A percentile compares a stretch with the other conserved stretches of the same genome.
Evolutionary conservation across 2,797 vertebrate species (phyloP).

Genomic region (Sebastes hopkinsi): DNA sequence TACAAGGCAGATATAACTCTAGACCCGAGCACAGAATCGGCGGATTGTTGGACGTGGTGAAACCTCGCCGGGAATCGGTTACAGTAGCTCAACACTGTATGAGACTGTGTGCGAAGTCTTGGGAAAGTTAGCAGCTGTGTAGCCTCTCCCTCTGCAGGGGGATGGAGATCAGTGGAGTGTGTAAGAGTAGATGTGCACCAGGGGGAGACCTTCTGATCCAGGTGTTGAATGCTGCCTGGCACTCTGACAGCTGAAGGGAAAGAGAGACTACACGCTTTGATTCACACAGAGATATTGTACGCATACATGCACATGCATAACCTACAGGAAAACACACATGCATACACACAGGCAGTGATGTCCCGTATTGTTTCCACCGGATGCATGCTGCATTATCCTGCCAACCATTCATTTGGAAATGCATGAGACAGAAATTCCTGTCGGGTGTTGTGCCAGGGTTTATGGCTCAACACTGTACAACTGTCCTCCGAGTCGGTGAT

Average conservation of each 20-base stretch:
- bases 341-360: background rate
- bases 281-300: conserved; percentile 41
- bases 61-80: conserved; percentile 51
- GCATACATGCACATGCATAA: conserved; percentile 40
- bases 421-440: conserved; percentile 62
- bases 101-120: conserved; percentile 50
- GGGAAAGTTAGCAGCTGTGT: conserved; percentile 74
- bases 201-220: conserved; percentile 75
- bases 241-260: conserved; percentile 59
- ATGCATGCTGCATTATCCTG: conserved; percentile 60
- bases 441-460: conserved; percentile 60
- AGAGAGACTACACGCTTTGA: conserved; percentile 46
- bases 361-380: conserved; percentile 59
- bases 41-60: conserved; percentile 60
- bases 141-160: conserved; percentile 55
- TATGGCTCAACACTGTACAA: conserved; percentile 59
- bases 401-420: conserved; percentile 67
- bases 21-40: conserved; percentile 26
- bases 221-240: conserved; percentile 76
- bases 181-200: conserved; percentile 71
- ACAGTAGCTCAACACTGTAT: conserved; percentile 55
- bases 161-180: conserved; percentile 69
- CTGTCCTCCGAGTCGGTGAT: conserved; percentile 57
- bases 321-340: conserved; percentile 36
- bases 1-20: conserved; percentile 43